A percentile compares a stretch with the other conserved stretches of the same genome.
Evolutionary conservation across 1,140 invertebrate species (phyloP).

Genomic region (Micrasema longulum): DNA sequence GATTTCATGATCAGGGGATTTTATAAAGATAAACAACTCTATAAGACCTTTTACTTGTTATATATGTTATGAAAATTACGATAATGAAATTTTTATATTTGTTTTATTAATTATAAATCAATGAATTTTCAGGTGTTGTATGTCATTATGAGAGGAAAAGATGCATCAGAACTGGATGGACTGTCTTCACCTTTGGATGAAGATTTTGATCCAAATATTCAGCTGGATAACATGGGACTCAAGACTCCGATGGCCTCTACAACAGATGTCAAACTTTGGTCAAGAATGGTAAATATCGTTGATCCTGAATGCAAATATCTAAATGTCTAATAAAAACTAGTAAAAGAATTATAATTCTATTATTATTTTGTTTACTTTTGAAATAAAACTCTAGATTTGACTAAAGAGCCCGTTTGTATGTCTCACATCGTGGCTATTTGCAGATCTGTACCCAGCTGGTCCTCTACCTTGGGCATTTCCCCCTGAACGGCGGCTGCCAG

Average conservation of each 20-base stretch:
- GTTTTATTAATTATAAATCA: too few species aligned
- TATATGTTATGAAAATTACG: too few species aligned
- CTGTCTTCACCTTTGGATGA: slow-evolving; percentile 61
- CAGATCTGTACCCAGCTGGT: slow-evolving; percentile 88
- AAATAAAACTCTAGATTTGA: too few species aligned
- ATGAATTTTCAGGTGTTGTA: slow-evolving; percentile 63
- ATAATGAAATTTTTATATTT: too few species aligned
- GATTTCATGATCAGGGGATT: too few species aligned
- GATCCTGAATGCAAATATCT: too few species aligned
- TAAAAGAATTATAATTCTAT: too few species aligned
- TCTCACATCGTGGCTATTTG: neutral
- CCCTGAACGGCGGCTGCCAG: slow-evolving; percentile 70
- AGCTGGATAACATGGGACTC: slow-evolving; percentile 63
- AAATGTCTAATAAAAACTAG: too few species aligned
- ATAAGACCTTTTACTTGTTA: too few species aligned
- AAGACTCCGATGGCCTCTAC: slow-evolving; percentile 63
- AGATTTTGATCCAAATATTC: slow-evolving; percentile 66
- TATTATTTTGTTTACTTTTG: too few species aligned
- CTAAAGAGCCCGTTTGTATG: too few species aligned
- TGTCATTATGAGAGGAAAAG: slow-evolving; percentile 65
- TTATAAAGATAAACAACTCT: too few species aligned
- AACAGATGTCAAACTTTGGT: slow-evolving; percentile 67
- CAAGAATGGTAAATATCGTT: slow-evolving; percentile 61
- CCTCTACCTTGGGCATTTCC: slow-evolving; percentile 94
- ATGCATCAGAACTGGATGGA: slow-evolving; percentile 61